Evolutionary conservation across 2,113 vertebrate genomes (phyloP).

Genomic region (Nibea coibor): DNA sequence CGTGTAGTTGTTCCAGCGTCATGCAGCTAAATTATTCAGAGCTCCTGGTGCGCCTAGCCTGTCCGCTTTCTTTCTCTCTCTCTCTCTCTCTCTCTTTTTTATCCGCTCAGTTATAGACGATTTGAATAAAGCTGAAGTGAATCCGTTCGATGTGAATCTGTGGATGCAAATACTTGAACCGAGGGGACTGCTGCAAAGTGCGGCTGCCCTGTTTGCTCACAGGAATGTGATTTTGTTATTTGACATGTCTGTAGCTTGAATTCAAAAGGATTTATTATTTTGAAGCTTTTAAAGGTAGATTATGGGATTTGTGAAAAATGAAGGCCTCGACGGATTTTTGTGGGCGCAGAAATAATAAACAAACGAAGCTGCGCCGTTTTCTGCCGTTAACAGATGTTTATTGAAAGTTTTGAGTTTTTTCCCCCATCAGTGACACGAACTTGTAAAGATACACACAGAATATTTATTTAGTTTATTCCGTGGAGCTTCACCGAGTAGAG

Average conservation of each 20-base stretch:
- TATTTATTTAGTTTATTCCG: not conserved
- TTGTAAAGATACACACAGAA: not conserved
- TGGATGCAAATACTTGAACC: slow-evolving; percentile 18
- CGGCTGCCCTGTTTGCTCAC: not conserved
- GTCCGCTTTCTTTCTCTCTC: not conserved
- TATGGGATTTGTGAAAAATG: not conserved
- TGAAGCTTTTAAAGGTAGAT: not conserved
- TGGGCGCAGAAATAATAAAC: not conserved
- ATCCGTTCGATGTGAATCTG: slow-evolving; percentile 18
- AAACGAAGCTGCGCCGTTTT: not conserved
- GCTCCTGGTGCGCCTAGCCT: slow-evolving; percentile 9
- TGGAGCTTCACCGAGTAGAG: not conserved
- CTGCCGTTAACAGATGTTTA: not conserved
- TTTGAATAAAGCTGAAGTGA: slow-evolving; percentile 33
- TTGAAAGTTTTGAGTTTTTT: not conserved
- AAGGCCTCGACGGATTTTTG: not conserved
- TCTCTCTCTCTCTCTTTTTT: not conserved
- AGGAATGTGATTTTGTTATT: not conserved
- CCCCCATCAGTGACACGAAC: not conserved
- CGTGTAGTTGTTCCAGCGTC: slow-evolving; percentile 14
- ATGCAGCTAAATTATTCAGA: slow-evolving; percentile 52
- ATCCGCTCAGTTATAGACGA: slow-evolving; percentile 6
- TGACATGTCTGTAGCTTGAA: not conserved
- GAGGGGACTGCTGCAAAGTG: not conserved
- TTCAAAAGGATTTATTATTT: not conserved